Evolutionary conservation across 2,888 invertebrate genomes (phyloP).

Genomic region (Parnassius orleans): DNA sequence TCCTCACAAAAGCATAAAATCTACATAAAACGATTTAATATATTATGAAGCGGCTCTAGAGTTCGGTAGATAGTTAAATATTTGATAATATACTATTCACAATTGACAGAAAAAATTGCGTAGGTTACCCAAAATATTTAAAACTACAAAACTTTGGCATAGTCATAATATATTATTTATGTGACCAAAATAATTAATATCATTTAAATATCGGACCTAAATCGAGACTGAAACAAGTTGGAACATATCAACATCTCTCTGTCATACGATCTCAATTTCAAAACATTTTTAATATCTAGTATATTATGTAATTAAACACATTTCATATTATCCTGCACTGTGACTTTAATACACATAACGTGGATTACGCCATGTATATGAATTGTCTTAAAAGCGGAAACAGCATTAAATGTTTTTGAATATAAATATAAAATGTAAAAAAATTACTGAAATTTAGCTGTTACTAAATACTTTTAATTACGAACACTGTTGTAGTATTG

Average conservation of each 20-base stretch:
- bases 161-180: background rate
- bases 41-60: no score
- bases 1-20: no score
- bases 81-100: no score
- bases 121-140: background rate
- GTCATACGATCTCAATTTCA: background rate
- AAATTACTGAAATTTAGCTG: no score
- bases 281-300: background rate
- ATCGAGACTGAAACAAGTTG: background rate
- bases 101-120: no score
- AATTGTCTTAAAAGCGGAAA: conserved; percentile 20
- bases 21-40: no score
- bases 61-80: no score
- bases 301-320: conserved; percentile 6
- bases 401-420: no score
- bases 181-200: background rate
- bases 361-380: conserved; percentile 4
- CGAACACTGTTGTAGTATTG: no score
- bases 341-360: background rate
- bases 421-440: no score
- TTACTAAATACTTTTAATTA: no score
- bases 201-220: background rate
- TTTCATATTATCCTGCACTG: conserved; percentile 21
- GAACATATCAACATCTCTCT: conserved; percentile 20
- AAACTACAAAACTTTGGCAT: background rate